Evolutionary conservation across 2,888 invertebrate species (phyloP).

Genomic region (Agonum fuliginosum): DNA sequence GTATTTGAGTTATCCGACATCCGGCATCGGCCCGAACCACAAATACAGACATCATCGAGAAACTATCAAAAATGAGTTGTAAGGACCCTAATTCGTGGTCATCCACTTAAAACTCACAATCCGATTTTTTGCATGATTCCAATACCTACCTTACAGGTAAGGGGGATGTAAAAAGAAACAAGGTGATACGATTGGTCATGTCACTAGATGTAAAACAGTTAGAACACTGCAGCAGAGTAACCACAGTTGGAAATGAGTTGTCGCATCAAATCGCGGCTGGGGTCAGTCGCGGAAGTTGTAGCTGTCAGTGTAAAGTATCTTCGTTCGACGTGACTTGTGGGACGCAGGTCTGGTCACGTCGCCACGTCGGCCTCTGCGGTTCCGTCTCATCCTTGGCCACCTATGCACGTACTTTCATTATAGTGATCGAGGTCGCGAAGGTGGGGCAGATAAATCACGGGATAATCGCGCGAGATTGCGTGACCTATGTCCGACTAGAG

Average conservation of each 20-base stretch:
- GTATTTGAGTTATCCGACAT: no score
- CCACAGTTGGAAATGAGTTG: conserved; percentile 21
- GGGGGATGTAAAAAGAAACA: no score
- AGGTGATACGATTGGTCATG: no score
- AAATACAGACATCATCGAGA: no score
- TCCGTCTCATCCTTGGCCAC: conserved; percentile 30
- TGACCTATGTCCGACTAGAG: conserved; percentile 61
- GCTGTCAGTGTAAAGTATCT: conserved; percentile 44
- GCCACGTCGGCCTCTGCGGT: neutral
- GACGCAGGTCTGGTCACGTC: conserved; percentile 21
- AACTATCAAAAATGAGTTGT: no score
- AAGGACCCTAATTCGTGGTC: no score
- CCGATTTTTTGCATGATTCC: no score
- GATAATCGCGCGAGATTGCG: conserved; percentile 66
- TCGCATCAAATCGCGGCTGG: conserved; percentile 9
- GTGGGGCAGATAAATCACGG: conserved; percentile 65
- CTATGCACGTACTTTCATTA: conserved; percentile 54
- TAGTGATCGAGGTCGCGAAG: conserved; percentile 61
- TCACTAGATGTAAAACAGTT: neutral
- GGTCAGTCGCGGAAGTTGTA: conserved; percentile 28
- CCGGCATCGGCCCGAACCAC: no score
- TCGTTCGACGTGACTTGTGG: conserved; percentile 36
- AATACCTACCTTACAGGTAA: no score
- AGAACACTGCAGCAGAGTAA: no score
- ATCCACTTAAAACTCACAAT: no score